Conservation (phyloP, 1,140 invertebrate species). For the Holotrichia oblita region DNA sequence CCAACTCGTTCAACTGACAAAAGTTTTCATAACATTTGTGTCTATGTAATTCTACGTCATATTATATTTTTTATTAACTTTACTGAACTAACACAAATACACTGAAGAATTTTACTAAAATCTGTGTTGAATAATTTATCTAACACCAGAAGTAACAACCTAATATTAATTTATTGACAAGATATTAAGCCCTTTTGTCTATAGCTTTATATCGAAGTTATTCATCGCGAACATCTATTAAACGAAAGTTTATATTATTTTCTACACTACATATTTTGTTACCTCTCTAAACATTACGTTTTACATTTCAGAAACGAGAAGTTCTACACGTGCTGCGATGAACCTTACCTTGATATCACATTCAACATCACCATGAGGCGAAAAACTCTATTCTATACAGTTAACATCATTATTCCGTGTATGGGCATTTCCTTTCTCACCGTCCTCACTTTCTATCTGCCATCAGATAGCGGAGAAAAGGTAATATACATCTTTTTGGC, state of each 20-base stretch:
- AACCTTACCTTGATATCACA: slow-evolving; percentile 95
- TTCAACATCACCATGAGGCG: slow-evolving; percentile 98
- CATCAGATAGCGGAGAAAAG: slow-evolving; percentile 98
- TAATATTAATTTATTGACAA: too few relatives aligned
- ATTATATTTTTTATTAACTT: too few relatives aligned
- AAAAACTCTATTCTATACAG: slow-evolving; percentile 96
- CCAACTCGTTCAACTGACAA: too few relatives aligned
- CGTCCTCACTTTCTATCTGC: slow-evolving; percentile 97
- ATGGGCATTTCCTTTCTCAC: slow-evolving; percentile 98
- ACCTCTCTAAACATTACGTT: neutral
- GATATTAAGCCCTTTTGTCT: too few relatives aligned
- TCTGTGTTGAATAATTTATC: too few relatives aligned
- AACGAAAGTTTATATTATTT: neutral
- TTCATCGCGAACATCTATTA: neutral
- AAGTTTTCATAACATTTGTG: too few relatives aligned
- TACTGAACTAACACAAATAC: too few relatives aligned
- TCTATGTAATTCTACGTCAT: too few relatives aligned
- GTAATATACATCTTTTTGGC: slow-evolving; percentile 63
- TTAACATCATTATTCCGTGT: slow-evolving; percentile 95
- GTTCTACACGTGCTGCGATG: slow-evolving; percentile 94
- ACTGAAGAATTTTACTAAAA: too few relatives aligned
- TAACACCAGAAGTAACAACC: too few relatives aligned
- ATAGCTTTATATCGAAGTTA: neutral
- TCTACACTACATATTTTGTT: neutral
- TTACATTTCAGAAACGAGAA: slow-evolving; percentile 72